Conservation (phyloP, 92 coral and sea anemone genomes). For the Epizoanthus scotinus region DNA sequence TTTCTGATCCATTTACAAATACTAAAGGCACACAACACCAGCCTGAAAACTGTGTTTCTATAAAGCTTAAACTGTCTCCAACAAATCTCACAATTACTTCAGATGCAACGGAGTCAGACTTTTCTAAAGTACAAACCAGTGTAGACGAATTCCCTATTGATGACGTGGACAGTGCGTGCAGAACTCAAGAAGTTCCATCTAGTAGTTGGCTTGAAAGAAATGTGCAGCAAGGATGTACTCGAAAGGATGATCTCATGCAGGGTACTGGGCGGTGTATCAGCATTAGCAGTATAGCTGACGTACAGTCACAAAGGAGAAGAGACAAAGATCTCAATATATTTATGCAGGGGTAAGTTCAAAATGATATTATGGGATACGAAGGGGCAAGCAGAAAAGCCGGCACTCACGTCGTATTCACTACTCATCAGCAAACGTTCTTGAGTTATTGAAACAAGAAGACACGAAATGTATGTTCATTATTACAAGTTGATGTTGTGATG, state of each 20-base stretch:
- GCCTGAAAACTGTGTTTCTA: background rate
- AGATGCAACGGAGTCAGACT: background rate
- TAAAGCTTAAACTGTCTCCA: background rate
- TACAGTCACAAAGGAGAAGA: conserved; percentile 6
- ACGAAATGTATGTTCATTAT: too few relatives aligned
- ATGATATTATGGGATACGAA: too few relatives aligned
- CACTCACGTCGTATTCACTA: too few relatives aligned
- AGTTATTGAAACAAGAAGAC: too few relatives aligned
- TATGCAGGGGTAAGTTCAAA: conserved; percentile 31
- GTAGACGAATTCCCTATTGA: background rate
- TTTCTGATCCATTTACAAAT: background rate
- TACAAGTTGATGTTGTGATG: too few relatives aligned
- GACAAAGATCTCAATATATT: conserved; percentile 9
- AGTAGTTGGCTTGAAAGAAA: background rate
- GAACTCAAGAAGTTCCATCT: background rate
- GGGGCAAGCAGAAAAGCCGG: too few relatives aligned
- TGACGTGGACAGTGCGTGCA: background rate
- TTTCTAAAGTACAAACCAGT: background rate
- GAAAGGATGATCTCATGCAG: background rate
- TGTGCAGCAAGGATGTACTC: background rate
- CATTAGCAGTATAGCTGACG: conserved; percentile 27
- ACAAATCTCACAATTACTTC: background rate
- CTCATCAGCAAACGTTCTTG: too few relatives aligned
- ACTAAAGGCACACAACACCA: background rate
- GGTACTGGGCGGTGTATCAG: conserved; percentile 21